Evolutionary conservation across 92 coral and sea anemone genomes (phyloP).

Genomic region (Umimayanthus kanabou): DNA sequence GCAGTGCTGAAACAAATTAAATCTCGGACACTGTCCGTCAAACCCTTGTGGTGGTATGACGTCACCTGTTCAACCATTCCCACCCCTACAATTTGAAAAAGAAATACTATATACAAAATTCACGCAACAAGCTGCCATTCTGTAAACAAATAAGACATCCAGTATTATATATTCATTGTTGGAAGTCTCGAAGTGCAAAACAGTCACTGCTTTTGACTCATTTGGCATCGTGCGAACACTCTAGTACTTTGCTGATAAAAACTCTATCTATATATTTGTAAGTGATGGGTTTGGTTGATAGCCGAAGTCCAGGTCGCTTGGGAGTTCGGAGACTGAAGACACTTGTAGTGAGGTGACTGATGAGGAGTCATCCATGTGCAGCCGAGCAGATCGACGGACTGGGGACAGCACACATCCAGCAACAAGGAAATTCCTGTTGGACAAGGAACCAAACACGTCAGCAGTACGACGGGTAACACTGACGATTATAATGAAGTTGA

Average conservation of each 20-base stretch:
- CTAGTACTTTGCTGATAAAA: neutral
- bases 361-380: slow-evolving; percentile 36
- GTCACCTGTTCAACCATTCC: neutral
- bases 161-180: no score
- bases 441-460: neutral
- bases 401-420: slow-evolving; percentile 37
- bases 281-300: slow-evolving; percentile 40
- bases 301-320: slow-evolving; percentile 19
- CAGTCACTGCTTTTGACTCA: no score
- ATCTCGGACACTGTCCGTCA: neutral
- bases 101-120: no score
- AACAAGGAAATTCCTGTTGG: slow-evolving; percentile 23
- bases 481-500: no score
- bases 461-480: neutral
- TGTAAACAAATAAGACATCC: no score
- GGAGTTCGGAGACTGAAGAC: slow-evolving; percentile 28
- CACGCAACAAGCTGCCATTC: no score
- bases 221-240: neutral
- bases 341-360: slow-evolving; percentile 38
- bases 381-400: slow-evolving; percentile 48
- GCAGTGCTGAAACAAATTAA: neutral
- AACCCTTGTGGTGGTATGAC: neutral
- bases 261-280: neutral
- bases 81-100: neutral
- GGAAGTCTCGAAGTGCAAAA: no score